Conservation (phyloP, 1,140 invertebrate species). For the Lordiphosa clarofinis region DNA sequence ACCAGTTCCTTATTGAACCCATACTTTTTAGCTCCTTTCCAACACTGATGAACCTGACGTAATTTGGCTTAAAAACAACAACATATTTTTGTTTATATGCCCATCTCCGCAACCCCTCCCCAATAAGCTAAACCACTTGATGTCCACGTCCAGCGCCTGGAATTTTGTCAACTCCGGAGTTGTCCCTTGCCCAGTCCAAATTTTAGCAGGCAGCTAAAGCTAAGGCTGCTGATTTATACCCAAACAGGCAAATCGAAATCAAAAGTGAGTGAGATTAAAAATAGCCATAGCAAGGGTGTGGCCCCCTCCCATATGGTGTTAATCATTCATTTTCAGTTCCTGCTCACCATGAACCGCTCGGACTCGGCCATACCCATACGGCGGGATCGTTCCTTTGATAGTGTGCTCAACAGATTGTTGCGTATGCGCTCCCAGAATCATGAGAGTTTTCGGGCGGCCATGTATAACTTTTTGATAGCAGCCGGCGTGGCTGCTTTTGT, state of each 20-base stretch:
- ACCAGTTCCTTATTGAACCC: no score
- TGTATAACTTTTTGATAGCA: slow-evolving; percentile 91
- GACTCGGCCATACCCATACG: slow-evolving; percentile 64
- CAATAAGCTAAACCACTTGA: neutral
- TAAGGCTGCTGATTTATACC: slow-evolving; percentile 2
- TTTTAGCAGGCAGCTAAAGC: neutral
- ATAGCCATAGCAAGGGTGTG: slow-evolving; percentile 25
- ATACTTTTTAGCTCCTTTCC: neutral
- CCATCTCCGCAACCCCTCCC: slow-evolving; percentile 3
- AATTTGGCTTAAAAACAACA: slow-evolving; percentile 39
- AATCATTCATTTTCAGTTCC: slow-evolving; percentile 13
- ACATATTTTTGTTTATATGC: slow-evolving; percentile 57
- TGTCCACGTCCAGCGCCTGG: slow-evolving; percentile 13
- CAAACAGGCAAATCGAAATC: neutral
- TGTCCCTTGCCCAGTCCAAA: neutral
- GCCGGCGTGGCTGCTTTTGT: slow-evolving; percentile 89
- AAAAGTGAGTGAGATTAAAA: slow-evolving; percentile 10
- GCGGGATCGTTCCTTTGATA: slow-evolving; percentile 76
- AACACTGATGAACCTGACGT: slow-evolving; percentile 42
- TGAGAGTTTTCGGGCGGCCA: slow-evolving; percentile 87
- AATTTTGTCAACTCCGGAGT: slow-evolving; percentile 5
- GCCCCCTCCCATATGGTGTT: neutral
- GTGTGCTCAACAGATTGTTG: slow-evolving; percentile 67
- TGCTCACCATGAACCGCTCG: slow-evolving; percentile 61
- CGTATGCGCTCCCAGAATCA: slow-evolving; percentile 72